Percentiles rank a stretch among this genome's conserved stretches.
Evolutionary conservation across 1,140 invertebrate species (phyloP).

Genomic region (Drosophila subpulchrella): DNA sequence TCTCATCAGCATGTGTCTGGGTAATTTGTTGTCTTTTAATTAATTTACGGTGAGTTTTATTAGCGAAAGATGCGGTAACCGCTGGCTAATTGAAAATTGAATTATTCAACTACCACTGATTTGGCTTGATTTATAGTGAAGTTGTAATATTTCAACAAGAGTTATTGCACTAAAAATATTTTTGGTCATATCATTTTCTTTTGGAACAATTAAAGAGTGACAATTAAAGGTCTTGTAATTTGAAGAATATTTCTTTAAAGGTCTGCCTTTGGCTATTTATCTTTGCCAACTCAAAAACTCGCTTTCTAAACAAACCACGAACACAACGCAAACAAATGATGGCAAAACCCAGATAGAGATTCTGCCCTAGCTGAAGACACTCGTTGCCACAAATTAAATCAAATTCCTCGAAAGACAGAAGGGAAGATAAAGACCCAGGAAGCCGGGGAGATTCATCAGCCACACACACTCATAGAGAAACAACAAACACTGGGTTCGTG

Average conservation of each 20-base stretch:
- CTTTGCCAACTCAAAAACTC: constrained; percentile 33
- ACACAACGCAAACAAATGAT: constrained; percentile 51
- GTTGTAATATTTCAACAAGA: neutral
- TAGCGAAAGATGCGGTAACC: constrained; percentile 30
- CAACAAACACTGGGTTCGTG: constrained; percentile 39
- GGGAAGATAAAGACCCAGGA: constrained; percentile 29
- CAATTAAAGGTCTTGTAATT: constrained; percentile 9
- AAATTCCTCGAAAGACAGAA: constrained; percentile 34
- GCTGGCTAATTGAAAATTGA: constrained; percentile 23
- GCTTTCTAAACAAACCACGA: constrained; percentile 40
- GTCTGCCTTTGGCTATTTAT: constrained; percentile 24
- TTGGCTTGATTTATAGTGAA: neutral
- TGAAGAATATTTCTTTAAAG: constrained; percentile 16
- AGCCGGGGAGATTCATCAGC: constrained; percentile 55
- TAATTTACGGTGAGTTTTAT: constrained; percentile 54
- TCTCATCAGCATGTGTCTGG: constrained; percentile 4
- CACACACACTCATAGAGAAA: constrained; percentile 32
- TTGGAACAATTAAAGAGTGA: neutral
- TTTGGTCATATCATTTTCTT: neutral
- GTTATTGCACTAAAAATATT: neutral
- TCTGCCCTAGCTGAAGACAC: constrained; percentile 24
- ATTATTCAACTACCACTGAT: constrained; percentile 7
- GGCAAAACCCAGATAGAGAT: constrained; percentile 21
- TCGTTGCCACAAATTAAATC: constrained; percentile 53
- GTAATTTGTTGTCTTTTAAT: constrained; percentile 53